Evolutionary conservation across 1,140 invertebrate genomes (phyloP).

Genomic region (Hestina assimilis): DNA sequence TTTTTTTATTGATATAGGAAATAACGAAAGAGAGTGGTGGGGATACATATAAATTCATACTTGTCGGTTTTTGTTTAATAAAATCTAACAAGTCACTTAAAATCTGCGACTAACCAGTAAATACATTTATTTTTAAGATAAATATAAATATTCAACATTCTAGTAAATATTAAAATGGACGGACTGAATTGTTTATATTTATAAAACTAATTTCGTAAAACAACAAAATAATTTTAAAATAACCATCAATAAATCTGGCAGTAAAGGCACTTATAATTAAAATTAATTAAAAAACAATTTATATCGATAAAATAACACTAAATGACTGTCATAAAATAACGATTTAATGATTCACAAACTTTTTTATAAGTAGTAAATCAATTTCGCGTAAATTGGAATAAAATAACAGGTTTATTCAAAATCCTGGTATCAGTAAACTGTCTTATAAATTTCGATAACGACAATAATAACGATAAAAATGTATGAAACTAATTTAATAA

Average conservation of each 20-base stretch:
- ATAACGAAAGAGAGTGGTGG: no score
- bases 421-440: neutral
- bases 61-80: no score
- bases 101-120: no score
- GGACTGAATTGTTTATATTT: neutral
- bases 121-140: no score
- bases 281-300: neutral
- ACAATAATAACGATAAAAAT: no score
- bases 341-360: neutral
- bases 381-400: slow-evolving; percentile 1
- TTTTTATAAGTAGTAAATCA: neutral
- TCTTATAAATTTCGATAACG: neutral
- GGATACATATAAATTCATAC: no score
- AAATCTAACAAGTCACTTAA: no score
- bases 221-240: neutral
- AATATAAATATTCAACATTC: no score
- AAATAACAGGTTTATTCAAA: neutral
- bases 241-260: neutral
- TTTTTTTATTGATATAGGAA: no score
- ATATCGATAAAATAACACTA: neutral
- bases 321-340: slow-evolving; percentile 1
- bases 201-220: neutral
- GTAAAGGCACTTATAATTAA: neutral
- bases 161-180: no score
- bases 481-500: no score